Evolutionary conservation across 2,797 vertebrate species (phyloP), one percentile per base, ranked within the genome.

Genomic region (Hyperoplus lanceolatus): DNA sequence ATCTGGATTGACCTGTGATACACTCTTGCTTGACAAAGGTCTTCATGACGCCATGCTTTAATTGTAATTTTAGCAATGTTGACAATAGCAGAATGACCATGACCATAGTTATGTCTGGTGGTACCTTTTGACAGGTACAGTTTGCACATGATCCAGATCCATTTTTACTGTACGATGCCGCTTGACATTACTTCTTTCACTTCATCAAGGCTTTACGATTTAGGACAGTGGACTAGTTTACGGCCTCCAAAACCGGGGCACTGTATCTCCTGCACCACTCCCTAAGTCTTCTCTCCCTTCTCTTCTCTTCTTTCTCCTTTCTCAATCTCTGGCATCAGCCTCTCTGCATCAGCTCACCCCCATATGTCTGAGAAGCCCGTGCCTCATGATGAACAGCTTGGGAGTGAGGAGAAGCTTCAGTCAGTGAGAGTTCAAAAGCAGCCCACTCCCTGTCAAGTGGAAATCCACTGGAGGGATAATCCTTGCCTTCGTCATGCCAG

Each of bases 381-480:
- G 62, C 65, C 60, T 76, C 36, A 10, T 73, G 75, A 82, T 73
- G 75, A 82, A 16, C 72, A 75, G 70, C 73, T 64, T 59, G 42
- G 66, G 49, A 81, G 56, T 60, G 70, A 69, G 57, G 75, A 54
- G 65, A 73, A 51, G 78, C 80, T 85, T 87, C 73, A 73, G 68
- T 87, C 77, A 64, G 63, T 69, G 55, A 63, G 75, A 85, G 81
- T 87, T 88, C 78, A 88, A 90, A 90, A 82, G 82, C 85, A 75
- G 74, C 76, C 85, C 81, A 74, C 75, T 87, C 77, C 61, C 74
- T 73, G 81, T 89, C 49, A 74, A 89, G 84, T 86, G 86, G 71
- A 86, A 89, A 86, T 87, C 70, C 85, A 71, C 79, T 48, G 53
- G 74, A 71, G 79, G 78, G 81, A 73, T 88, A 75, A 86, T 88